Evolutionary conservation across 2,113 vertebrate genomes (phyloP).

Genomic region (Ceyx cyanopectus): DNA sequence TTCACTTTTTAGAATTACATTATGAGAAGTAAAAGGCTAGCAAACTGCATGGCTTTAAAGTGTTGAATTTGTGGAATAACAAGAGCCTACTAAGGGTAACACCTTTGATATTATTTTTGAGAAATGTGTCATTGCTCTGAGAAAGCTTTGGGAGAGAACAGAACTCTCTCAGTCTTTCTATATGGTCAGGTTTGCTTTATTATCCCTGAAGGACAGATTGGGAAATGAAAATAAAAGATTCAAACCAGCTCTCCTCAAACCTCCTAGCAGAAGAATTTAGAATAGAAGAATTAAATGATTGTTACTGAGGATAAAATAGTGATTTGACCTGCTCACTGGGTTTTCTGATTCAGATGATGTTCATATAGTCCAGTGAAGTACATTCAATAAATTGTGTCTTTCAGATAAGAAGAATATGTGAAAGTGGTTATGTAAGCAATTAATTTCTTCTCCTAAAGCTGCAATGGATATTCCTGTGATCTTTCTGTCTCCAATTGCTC

Average conservation of each 20-base stretch:
- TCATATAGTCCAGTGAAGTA: background rate
- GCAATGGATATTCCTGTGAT: background rate
- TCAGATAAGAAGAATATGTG: background rate
- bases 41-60: background rate
- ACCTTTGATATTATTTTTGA: constrained; percentile 8
- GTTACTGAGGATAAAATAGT: background rate
- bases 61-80: background rate
- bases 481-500: background rate
- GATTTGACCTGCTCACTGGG: background rate
- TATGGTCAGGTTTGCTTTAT: background rate
- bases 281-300: background rate
- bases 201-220: background rate
- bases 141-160: constrained; percentile 1
- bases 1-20: background rate
- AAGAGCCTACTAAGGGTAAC: background rate
- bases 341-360: background rate
- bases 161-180: background rate
- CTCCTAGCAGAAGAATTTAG: background rate
- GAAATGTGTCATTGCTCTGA: background rate
- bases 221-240: background rate
- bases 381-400: background rate
- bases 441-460: background rate
- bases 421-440: background rate
- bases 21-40: background rate
- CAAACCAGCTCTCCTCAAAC: background rate